Conservation (phyloP, 2,888 invertebrate genomes). For the Liopterus haemorrhoidalis region DNA sequence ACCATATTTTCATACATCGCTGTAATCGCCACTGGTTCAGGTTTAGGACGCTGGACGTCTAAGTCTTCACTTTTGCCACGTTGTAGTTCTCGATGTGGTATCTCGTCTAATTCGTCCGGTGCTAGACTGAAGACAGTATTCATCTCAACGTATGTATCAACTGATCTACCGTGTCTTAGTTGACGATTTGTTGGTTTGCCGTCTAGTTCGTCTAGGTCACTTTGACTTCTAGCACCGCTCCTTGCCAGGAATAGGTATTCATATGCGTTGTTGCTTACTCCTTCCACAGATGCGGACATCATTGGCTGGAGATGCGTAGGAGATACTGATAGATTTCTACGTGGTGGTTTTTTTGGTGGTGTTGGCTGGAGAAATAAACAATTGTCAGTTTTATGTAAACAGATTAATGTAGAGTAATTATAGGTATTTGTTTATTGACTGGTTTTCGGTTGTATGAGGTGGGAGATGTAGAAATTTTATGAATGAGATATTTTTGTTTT, state of each 20-base stretch:
- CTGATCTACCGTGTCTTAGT: slow-evolving; percentile 65
- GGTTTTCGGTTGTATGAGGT: too few species aligned
- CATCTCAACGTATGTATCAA: slow-evolving; percentile 74
- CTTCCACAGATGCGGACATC: slow-evolving; percentile 54
- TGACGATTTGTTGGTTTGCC: slow-evolving; percentile 49
- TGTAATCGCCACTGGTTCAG: slow-evolving; percentile 67
- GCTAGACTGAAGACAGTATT: slow-evolving; percentile 52
- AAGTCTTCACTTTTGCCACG: slow-evolving; percentile 46
- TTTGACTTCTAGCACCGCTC: slow-evolving; percentile 63
- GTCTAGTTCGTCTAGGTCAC: slow-evolving; percentile 62
- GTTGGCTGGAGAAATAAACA: slow-evolving; percentile 56
- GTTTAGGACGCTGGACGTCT: slow-evolving; percentile 43
- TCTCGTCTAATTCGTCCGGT: slow-evolving; percentile 41
- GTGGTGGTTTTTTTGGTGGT: slow-evolving; percentile 84
- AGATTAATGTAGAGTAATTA: too few species aligned
- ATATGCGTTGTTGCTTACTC: slow-evolving; percentile 56
- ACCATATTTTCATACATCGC: slow-evolving; percentile 67
- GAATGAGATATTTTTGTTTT: too few species aligned
- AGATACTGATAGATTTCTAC: slow-evolving; percentile 78
- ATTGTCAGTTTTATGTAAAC: slow-evolving; percentile 7
- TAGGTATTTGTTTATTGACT: too few species aligned
- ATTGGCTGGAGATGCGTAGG: slow-evolving; percentile 67
- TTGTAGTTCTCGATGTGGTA: slow-evolving; percentile 41
- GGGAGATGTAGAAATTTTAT: too few species aligned
- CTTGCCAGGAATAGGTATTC: slow-evolving; percentile 60